Conservation (phyloP, 2,797 vertebrate species). For the Bradypodion pumilum region DNA sequence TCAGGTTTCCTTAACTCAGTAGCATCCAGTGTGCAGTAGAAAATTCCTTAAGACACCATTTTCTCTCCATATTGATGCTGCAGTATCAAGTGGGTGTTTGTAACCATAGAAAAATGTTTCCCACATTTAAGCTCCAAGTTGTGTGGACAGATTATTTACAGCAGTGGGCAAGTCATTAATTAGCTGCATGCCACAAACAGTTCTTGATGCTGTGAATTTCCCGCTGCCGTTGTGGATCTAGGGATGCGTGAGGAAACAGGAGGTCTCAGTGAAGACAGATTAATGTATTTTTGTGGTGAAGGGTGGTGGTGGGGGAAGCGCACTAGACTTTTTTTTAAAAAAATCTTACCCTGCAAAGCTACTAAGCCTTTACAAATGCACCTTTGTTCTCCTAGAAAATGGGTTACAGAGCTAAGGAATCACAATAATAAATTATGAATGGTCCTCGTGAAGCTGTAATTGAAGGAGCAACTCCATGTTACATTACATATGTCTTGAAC, state of each 20-base stretch:
- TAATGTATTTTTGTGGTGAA: constrained; percentile 27
- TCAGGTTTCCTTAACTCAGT: not conserved
- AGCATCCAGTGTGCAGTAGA: not conserved
- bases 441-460: not conserved
- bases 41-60: not conserved
- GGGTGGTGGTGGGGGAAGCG: not conserved
- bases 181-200: constrained; percentile 49
- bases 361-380: constrained; percentile 15
- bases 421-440: not conserved
- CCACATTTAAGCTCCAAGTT: not conserved
- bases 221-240: constrained; percentile 23
- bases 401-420: not conserved
- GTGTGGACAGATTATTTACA: constrained; percentile 4
- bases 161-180: constrained; percentile 57
- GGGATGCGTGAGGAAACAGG: not conserved
- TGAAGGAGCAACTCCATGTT: not conserved
- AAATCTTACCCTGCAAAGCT: constrained; percentile 37
- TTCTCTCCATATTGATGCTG: too few relatives aligned
- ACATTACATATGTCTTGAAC: too few relatives aligned
- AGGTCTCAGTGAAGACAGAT: constrained; percentile 43
- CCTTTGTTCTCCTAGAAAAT: constrained; percentile 14
- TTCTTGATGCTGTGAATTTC: constrained; percentile 51
- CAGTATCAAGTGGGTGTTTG: not conserved
- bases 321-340: constrained; percentile 17
- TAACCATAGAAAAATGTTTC: not conserved